Base-by-base conservation (phyloP, 2,797 vertebrate genomes). In the Pseudochirops cupreus region DNA sequence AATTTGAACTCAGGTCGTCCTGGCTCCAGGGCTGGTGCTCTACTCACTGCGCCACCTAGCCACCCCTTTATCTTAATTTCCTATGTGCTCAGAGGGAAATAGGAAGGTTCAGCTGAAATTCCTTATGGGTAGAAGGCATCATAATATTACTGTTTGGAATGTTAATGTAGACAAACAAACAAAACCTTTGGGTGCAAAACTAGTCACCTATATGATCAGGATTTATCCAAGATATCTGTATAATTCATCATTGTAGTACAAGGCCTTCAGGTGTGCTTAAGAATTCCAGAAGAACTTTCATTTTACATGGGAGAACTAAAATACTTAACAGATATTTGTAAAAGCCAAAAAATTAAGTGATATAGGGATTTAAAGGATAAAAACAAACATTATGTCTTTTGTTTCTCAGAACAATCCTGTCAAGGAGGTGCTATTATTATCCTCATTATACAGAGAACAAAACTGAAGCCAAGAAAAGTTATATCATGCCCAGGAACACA, bases 341-440 rank as follows among this genome's bases (percentile, higher is more conserved):
- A 90, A 93, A 24, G n/a, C 93, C 93, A 95, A 56, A 56, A 96
- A 98, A 96, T 82, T 82, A 46, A 46, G 74, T 26, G 9, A 67
- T 18, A 5, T 0, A 67, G 4, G 4, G 4, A 39, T 24, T 74
- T 74, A 74, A 74, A 39, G 74, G 26, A 26, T 82, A 82, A 26
- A 26, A 82, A 82, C 21, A 82, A 24, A 24, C 13, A 58, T 67
- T 18, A 67, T 16, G 4, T 82, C 21, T 82, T n/a, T 74, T 46
- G 74, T 21, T 46, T 46, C 39, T 82, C 74, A 46, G 7, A 82
- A 82, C 39, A 82, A 82, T 10, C 39, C 39, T 46, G 16, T 82
- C 21, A 46, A 82, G 24, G 12, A 11, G 7, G 39, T 16, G 14
- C 33, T 46, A 21, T 82, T 46, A 12, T 46, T 82, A 82, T 24